Evolutionary conservation across 2,797 vertebrate species (phyloP).

Genomic region (Ambastaia sidthimunki): DNA sequence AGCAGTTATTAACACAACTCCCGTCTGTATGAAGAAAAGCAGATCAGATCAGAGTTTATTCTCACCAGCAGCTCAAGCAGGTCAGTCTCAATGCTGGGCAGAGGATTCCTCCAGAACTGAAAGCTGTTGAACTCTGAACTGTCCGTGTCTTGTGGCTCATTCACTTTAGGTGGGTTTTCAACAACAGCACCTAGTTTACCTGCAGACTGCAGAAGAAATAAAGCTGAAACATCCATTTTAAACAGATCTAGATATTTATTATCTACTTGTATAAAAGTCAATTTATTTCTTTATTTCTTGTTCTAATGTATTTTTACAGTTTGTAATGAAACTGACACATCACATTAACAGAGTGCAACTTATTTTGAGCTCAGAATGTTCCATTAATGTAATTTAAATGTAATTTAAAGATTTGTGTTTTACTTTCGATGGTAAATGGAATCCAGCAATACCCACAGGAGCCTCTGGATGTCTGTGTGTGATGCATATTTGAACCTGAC

Average conservation of each 20-base stretch:
- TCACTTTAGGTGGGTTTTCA: not conserved
- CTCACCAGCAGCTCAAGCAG: constrained; percentile 86
- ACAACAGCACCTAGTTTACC: not conserved
- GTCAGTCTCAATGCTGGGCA: constrained; percentile 80
- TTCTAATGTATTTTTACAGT: no score
- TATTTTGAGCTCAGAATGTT: not conserved
- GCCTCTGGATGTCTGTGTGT: constrained; percentile 87
- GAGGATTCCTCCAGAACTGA: constrained; percentile 87
- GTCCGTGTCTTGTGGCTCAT: rapidly evolving
- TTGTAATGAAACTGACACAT: not conserved
- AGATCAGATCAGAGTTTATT: not conserved
- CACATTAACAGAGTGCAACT: not conserved
- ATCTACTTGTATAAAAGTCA: no score
- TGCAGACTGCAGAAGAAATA: constrained; percentile 43
- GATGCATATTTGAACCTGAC: constrained; percentile 81
- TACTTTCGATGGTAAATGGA: constrained; percentile 91
- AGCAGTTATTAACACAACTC: not conserved
- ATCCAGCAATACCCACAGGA: constrained; percentile 84
- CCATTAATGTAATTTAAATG: not conserved
- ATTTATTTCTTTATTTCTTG: no score
- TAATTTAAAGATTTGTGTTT: constrained; percentile 10
- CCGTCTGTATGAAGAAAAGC: not conserved
- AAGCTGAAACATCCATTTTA: not conserved
- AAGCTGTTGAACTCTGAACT: constrained; percentile 81
- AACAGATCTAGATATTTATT: not conserved